Percentiles rank a stretch among this genome's conserved stretches.
Conservation (phyloP, 1,140 invertebrate genomes). For the Anastrepha ludens region DNA sequence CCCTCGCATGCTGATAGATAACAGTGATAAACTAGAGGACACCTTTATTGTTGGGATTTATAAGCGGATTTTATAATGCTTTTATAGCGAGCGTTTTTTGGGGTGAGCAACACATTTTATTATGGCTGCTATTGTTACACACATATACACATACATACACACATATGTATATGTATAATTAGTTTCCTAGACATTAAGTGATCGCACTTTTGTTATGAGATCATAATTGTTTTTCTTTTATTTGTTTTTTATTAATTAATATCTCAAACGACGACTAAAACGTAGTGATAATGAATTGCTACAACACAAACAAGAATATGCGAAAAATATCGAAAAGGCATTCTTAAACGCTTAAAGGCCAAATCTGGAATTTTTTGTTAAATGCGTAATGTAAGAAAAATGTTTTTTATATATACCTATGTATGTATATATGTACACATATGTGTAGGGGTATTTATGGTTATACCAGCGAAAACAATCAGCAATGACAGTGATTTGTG, state of each 20-base stretch:
- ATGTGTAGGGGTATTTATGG: neutral
- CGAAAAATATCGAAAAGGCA: neutral
- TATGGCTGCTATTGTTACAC: neutral
- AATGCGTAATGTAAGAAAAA: conserved; percentile 36
- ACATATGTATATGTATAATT: neutral
- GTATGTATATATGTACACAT: neutral
- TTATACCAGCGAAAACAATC: neutral
- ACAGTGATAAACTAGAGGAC: neutral
- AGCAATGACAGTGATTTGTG: conserved; percentile 47
- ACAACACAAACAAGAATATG: neutral
- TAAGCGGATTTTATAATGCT: neutral
- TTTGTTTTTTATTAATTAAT: neutral
- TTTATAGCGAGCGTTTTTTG: neutral
- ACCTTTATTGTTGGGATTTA: neutral
- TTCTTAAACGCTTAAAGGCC: conserved; percentile 12
- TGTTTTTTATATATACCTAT: neutral
- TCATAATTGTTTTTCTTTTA: neutral
- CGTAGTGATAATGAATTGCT: conserved; percentile 15
- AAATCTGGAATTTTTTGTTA: neutral
- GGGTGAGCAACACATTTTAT: neutral
- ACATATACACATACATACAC: neutral
- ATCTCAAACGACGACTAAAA: neutral
- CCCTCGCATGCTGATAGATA: no score
- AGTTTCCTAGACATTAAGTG: neutral
- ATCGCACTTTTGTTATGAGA: conserved; percentile 19